phyloP scores from a whole-genome alignment of 2,113 vertebrate genomes.

The Tyrannus savana region DNA sequence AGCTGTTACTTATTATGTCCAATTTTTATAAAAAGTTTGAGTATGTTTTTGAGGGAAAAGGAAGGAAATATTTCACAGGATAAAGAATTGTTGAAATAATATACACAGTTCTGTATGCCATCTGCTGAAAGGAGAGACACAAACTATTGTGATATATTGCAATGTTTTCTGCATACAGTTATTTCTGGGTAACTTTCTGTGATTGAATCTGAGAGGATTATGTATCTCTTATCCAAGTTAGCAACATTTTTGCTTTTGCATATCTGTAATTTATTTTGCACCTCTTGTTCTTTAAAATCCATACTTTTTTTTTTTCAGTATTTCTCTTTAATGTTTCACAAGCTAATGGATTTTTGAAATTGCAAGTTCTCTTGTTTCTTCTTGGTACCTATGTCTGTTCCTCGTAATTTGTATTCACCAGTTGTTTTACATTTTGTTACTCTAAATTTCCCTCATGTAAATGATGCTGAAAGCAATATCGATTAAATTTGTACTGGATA shows the following conservation, averaged over 20 bases:
- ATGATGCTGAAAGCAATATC: neutral
- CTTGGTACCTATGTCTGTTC: neutral
- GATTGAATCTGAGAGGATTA: neutral
- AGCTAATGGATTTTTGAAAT: neutral
- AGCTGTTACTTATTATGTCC: neutral
- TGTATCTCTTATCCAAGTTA: neutral
- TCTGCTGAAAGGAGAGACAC: neutral
- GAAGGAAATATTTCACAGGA: neutral
- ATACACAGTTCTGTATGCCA: neutral
- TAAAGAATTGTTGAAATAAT: neutral
- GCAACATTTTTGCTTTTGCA: neutral
- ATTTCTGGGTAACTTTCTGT: neutral
- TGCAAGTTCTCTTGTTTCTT: neutral
- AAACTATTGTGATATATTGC: neutral
- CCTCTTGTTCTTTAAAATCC: neutral
- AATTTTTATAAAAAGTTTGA: neutral
- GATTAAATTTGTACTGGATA: neutral
- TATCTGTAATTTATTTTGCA: neutral
- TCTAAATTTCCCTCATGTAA: neutral
- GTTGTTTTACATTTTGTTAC: neutral
- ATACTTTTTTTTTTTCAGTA: neutral
- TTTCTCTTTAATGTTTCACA: neutral
- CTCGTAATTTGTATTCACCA: neutral
- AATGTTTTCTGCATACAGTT: neutral
- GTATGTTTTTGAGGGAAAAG: neutral